Conservation (phyloP, 1,140 invertebrate species). For the Venturia canescens region DNA sequence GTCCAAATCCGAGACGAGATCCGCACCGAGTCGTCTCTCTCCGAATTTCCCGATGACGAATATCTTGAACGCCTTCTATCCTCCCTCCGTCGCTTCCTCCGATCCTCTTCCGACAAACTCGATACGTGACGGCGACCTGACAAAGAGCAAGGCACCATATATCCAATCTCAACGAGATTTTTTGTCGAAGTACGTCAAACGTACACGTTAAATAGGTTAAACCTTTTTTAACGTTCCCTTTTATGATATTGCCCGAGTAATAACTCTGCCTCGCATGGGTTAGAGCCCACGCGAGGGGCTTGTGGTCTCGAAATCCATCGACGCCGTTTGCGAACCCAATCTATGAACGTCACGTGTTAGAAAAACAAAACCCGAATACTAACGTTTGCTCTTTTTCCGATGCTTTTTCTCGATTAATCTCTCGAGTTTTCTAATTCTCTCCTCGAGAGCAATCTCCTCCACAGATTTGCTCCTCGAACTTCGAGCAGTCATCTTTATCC, state of each 20-base stretch:
- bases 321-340: too few species aligned
- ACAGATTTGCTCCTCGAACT: neutral
- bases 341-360: neutral
- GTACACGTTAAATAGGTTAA: neutral
- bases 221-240: neutral
- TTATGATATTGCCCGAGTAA: too few species aligned
- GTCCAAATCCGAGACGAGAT: too few species aligned
- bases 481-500: too few species aligned
- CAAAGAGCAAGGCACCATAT: too few species aligned
- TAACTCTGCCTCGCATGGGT: too few species aligned
- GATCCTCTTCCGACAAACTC: neutral
- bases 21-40: neutral
- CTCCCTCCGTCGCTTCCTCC: neutral
- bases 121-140: neutral
- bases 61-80: neutral
- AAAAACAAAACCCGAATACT: neutral
- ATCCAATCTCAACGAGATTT: too few species aligned
- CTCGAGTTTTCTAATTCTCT: too few species aligned
- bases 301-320: too few species aligned
- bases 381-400: neutral
- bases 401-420: neutral
- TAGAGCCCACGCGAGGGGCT: too few species aligned
- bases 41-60: too few species aligned
- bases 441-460: neutral
- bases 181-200: too few species aligned